Evolutionary conservation across 2,797 vertebrate genomes (phyloP).

Genomic region (Thripadectes ignobilis): DNA sequence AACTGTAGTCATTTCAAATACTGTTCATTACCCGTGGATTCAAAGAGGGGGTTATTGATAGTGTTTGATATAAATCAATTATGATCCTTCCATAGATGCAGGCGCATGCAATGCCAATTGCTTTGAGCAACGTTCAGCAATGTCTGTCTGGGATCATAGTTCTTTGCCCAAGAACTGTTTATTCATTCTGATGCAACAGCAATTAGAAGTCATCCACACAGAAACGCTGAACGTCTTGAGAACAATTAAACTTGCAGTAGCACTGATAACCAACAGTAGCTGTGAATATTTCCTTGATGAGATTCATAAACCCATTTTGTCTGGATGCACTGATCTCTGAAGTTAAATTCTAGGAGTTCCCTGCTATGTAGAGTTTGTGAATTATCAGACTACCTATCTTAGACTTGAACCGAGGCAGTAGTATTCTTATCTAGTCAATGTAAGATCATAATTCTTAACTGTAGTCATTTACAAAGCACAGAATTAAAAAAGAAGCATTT

Average conservation of each 20-base stretch:
- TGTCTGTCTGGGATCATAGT: not conserved
- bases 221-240: slow-evolving; percentile 7
- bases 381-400: not conserved
- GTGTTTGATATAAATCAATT: not conserved
- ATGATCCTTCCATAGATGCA: not conserved
- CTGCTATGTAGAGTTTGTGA: not conserved
- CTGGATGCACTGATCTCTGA: not conserved
- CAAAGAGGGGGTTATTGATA: not conserved
- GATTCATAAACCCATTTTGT: not conserved
- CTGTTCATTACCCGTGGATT: not conserved
- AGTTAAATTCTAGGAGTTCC: not conserved
- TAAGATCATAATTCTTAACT: not conserved
- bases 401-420: not conserved
- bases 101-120: not conserved
- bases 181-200: slow-evolving; percentile 38
- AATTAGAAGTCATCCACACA: not conserved
- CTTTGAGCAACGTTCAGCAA: not conserved
- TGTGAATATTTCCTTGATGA: slow-evolving; percentile 29
- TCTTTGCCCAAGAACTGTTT: slow-evolving; percentile 28
- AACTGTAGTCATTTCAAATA: not conserved
- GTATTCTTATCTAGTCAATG: not conserved
- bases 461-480: not conserved
- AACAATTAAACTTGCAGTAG: slow-evolving; percentile 21
- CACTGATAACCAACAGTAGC: slow-evolving; percentile 8
- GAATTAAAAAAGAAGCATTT: not conserved